phyloP scores from a whole-genome alignment of 64 coral and sea anemone species.

The Montipora cactus region DNA sequence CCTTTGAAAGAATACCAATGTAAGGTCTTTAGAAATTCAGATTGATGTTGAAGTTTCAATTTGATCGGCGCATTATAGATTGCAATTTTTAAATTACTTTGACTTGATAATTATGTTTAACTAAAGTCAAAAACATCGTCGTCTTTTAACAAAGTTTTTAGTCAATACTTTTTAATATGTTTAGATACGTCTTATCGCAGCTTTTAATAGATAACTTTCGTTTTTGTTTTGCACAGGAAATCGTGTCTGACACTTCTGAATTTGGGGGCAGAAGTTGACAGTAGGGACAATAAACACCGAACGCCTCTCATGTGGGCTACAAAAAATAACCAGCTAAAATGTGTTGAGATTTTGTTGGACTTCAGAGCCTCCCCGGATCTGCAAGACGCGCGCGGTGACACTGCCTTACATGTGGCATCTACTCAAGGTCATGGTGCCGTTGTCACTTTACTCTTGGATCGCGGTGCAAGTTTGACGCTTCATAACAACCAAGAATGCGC shows the following conservation, averaged over 20 bases:
- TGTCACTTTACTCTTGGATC: slow-evolving; percentile 61
- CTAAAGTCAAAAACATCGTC: no score
- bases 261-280: slow-evolving; percentile 75
- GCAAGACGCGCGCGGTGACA: slow-evolving; percentile 54
- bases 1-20: no score
- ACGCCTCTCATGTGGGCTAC: slow-evolving; percentile 80
- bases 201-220: background rate
- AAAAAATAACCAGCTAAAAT: slow-evolving; percentile 53
- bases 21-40: no score
- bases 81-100: no score
- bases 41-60: no score
- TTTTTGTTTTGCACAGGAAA: slow-evolving; percentile 60
- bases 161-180: no score
- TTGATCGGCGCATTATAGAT: no score
- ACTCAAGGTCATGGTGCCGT: slow-evolving; percentile 36
- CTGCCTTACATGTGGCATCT: slow-evolving; percentile 69
- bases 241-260: slow-evolving; percentile 56
- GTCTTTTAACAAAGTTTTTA: no score
- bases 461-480: slow-evolving; percentile 46
- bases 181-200: no score
- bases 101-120: no score
- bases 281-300: slow-evolving; percentile 70
- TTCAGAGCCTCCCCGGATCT: slow-evolving; percentile 69
- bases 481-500: slow-evolving; percentile 42
- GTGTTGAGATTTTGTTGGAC: slow-evolving; percentile 51